Evolutionary conservation across 2,113 vertebrate species (phyloP), one percentile per base, ranked within the genome.

Genomic region (Mesitornis unicolor): DNA sequence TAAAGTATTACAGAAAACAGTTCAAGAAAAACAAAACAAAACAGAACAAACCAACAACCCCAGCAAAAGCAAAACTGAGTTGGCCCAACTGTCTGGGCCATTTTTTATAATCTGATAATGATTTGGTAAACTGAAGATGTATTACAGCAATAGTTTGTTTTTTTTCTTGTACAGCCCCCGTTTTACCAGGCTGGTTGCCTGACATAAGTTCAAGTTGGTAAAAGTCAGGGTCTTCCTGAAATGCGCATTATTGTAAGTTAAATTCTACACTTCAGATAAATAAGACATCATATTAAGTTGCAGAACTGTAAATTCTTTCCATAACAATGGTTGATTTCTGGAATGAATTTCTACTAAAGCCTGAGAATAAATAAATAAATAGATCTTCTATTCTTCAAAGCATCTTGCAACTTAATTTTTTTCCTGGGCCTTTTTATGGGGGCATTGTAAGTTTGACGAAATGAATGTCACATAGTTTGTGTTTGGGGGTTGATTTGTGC

Each of bases 41-140:
- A 24, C 2, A 5, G 25, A n/a, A 13, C 5, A 18, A 60, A 14
- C 17, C 31, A n/a, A 64, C 8, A 45, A 4, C 2, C 6, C 2
- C 20, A 48, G 53, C 10, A 64, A 84, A 87, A 35, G 6, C 10
- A 51, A 74, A 92, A 64, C 5, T 35, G 17, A 4, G 5, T 65
- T 74, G 50, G 8, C n/a, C 21, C 24, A 78, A 2, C 26, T 51
- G 31, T 50, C 35, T 38, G 51, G 3, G 26, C 26, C 19, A 6
- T 42, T 94, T 91, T 69, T 73, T 13, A 24, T 26, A 64, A 21
- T 40, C 40, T 51, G 74, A 47, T 80, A 36, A 45, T 50, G 17
- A 73, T 80, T 64, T 60, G 16, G 33, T 69, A 67, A 83, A 76
- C 6, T 43, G 12, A 67, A 82, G 45, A 19, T 36, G 31, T 79